Evolutionary conservation across 1,140 invertebrate genomes (phyloP).

Genomic region (Pissodes strobi): DNA sequence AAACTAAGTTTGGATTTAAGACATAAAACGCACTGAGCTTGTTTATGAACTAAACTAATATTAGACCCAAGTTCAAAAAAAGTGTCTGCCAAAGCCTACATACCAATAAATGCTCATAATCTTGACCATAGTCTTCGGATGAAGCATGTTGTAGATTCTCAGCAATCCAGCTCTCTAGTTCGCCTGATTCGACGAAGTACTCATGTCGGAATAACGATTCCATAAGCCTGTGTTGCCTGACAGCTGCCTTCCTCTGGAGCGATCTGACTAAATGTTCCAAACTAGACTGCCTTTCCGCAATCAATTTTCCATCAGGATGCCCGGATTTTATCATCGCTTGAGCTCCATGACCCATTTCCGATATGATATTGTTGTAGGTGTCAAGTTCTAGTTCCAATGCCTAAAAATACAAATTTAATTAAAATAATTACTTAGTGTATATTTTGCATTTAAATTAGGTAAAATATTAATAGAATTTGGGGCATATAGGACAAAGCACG

Average conservation of each 20-base stretch:
- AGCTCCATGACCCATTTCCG: slow-evolving; percentile 89
- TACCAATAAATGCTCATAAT: slow-evolving; percentile 93
- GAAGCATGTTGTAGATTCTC: slow-evolving; percentile 89
- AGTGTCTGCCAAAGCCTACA: too few species aligned
- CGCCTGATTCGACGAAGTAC: slow-evolving; percentile 88
- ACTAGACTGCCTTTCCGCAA: slow-evolving; percentile 76
- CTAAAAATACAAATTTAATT: slow-evolving; percentile 55
- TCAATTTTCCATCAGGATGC: slow-evolving; percentile 79
- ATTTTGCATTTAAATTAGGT: not conserved
- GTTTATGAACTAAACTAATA: too few species aligned
- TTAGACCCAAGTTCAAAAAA: too few species aligned
- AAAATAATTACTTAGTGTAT: too few species aligned
- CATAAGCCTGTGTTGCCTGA: slow-evolving; percentile 82
- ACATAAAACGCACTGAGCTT: too few species aligned
- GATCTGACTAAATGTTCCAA: slow-evolving; percentile 79
- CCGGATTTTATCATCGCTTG: slow-evolving; percentile 74
- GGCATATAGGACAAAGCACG: too few species aligned
- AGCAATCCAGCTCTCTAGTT: slow-evolving; percentile 92
- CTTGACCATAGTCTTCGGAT: slow-evolving; percentile 95
- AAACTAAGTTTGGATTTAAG: too few species aligned
- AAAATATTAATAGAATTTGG: not conserved
- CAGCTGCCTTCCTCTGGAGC: slow-evolving; percentile 78
- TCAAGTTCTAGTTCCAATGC: slow-evolving; percentile 90
- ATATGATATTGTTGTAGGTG: slow-evolving; percentile 89
- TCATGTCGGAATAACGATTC: slow-evolving; percentile 92